Percentiles rank a stretch among this genome's conserved stretches.
phyloP scores from a whole-genome alignment of 92 coral and sea anemone genomes.

The Phenganax subtilis region DNA sequence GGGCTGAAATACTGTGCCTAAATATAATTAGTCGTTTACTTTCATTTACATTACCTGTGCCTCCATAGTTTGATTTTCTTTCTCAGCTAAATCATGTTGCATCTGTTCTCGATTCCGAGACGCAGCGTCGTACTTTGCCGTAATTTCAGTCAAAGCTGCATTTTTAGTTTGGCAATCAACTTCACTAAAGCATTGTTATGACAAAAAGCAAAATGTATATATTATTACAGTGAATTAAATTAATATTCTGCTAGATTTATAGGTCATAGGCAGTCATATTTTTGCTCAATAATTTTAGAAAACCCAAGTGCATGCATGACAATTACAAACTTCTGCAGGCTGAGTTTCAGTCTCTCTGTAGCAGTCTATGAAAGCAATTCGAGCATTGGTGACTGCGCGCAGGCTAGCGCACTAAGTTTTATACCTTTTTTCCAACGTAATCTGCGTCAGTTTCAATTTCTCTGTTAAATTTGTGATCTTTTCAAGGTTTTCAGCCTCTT shows the following conservation, averaged over 20 bases:
- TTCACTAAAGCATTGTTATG: background rate
- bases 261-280: no score
- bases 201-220: background rate
- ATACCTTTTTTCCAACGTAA: background rate
- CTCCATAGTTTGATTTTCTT: background rate
- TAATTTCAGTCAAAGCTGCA: background rate
- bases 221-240: no score
- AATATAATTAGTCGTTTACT: no score
- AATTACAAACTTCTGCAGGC: no score
- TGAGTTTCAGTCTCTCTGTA: no score
- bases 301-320: no score
- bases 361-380: no score
- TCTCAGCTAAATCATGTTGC: background rate
- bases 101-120: background rate
- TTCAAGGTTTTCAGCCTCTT: background rate
- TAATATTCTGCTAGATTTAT: no score
- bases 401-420: no score
- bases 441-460: conserved; percentile 1
- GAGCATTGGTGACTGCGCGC: no score
- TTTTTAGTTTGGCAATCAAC: background rate
- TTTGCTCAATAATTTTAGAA: no score
- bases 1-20: no score
- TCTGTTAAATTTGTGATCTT: background rate
- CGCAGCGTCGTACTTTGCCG: background rate
- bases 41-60: background rate